Evolutionary conservation across 2,888 invertebrate species (phyloP).

Genomic region (Pyrochroa serraticornis): DNA sequence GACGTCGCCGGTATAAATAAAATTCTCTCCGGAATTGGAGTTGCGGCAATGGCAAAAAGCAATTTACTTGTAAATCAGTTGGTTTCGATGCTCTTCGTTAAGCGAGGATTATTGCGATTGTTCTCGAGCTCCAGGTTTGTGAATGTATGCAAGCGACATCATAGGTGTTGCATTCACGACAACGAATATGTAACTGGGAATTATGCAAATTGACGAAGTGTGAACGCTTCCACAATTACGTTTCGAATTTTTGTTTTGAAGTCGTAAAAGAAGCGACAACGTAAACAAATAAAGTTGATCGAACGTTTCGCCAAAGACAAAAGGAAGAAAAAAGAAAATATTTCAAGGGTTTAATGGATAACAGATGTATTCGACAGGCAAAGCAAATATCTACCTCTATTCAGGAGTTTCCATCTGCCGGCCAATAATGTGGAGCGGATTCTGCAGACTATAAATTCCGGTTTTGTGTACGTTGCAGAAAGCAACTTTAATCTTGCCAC

Average conservation of each 20-base stretch:
- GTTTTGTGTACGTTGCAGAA: conserved; percentile 41
- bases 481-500: conserved; percentile 39
- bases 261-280: too few relatives aligned
- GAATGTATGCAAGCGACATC: conserved; percentile 14
- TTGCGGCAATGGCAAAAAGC: conserved; percentile 4
- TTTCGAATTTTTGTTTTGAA: too few relatives aligned
- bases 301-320: conserved; percentile 13
- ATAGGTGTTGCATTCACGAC: conserved; percentile 16
- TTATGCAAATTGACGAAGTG: conserved; percentile 22
- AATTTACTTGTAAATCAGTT: conserved; percentile 18
- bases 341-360: conserved; percentile 43
- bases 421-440: conserved; percentile 38
- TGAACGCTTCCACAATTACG: background rate
- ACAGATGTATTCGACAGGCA: conserved; percentile 46
- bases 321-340: conserved; percentile 38
- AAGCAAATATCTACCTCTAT: conserved; percentile 40
- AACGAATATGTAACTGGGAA: conserved; percentile 19
- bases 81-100: background rate
- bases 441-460: conserved; percentile 41
- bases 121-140: background rate
- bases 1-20: conserved; percentile 4
- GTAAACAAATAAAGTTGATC: conserved; percentile 1
- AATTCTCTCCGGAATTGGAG: conserved; percentile 7
- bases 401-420: conserved; percentile 34
- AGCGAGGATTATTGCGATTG: conserved; percentile 2